These are phyloP conservation scores for Mythimna vitellina DNA, from an alignment of 2,888 invertebrate species.

Conservation along the genomic window DNA sequence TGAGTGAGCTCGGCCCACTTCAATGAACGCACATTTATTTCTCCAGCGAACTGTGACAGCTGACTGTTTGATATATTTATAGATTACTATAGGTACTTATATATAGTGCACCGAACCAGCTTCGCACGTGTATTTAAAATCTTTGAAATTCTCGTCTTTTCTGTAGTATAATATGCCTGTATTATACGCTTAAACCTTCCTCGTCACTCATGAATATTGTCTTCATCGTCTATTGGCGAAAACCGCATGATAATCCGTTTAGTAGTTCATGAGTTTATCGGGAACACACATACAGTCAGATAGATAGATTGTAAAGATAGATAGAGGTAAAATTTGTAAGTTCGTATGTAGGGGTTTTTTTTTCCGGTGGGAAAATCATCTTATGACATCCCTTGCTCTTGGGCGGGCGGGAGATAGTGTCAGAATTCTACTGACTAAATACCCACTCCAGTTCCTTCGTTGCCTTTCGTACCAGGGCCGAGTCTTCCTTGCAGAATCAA, in stretches of 20 bases:
- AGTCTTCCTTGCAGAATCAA: no score
- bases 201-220: background rate
- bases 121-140: background rate
- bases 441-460: no score
- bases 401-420: no score
- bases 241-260: background rate
- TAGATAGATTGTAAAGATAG: no score
- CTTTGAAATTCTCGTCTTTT: no score
- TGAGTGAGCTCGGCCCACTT: slow-evolving; percentile 41
- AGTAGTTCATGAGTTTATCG: background rate
- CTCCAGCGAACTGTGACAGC: slow-evolving; percentile 30
- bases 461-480: no score
- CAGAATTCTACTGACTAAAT: no score
- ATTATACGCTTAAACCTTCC: background rate
- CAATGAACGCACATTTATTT: slow-evolving; percentile 24
- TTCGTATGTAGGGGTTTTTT: no score
- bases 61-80: slow-evolving; percentile 48
- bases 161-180: no score
- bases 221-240: background rate
- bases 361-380: no score
- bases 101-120: background rate
- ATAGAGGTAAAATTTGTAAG: no score
- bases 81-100: background rate
- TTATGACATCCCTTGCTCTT: no score
- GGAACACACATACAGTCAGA: background rate